A percentile compares a stretch with the other conserved stretches of the same genome.
These are phyloP conservation scores for Zosterops pallidus DNA, from an alignment of 2,113 vertebrate genomes.

Conservation along the genomic window DNA sequence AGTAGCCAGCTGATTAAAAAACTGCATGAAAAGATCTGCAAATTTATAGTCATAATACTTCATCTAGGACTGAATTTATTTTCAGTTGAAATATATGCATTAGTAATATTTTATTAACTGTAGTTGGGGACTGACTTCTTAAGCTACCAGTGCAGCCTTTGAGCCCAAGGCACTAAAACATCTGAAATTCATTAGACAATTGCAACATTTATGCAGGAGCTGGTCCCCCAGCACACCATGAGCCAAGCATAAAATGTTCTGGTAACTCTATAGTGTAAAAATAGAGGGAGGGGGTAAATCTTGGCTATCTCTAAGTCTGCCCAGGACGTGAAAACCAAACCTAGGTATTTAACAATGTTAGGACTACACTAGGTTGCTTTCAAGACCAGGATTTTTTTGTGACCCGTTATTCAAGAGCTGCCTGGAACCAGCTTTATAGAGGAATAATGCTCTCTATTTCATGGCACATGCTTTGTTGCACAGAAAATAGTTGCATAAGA, in stretches of 20 bases:
- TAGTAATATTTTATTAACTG: neutral
- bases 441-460: neutral
- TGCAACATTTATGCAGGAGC: neutral
- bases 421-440: neutral
- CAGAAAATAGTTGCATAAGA: neutral
- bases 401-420: neutral
- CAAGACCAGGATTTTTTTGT: neutral
- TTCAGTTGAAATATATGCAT: neutral
- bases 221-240: neutral
- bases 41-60: neutral
- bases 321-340: neutral
- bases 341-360: neutral
- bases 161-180: neutral
- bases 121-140: neutral
- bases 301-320: neutral
- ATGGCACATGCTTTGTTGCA: neutral
- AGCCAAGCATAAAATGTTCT: neutral
- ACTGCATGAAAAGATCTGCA: neutral
- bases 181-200: neutral
- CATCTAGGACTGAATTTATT: neutral
- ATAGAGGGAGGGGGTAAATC: neutral
- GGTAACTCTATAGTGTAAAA: neutral
- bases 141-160: neutral
- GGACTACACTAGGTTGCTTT: neutral
- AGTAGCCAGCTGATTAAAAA: neutral